These are phyloP conservation scores for Suricata suricatta DNA, from an alignment of 2,113 vertebrate genomes.

Conservation along the genomic window DNA sequence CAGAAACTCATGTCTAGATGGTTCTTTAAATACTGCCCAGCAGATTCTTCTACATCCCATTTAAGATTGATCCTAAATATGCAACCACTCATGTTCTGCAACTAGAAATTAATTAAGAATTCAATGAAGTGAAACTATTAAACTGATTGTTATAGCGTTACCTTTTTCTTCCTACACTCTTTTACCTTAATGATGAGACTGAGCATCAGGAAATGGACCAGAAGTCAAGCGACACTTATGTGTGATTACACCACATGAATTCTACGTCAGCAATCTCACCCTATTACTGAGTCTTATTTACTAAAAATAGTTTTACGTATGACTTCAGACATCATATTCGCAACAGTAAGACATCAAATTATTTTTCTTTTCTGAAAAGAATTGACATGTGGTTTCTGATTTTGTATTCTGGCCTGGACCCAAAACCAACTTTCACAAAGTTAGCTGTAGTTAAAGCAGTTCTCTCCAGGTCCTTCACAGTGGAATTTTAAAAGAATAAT, in stretches of 20 bases:
- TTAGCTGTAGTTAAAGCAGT: slow-evolving; percentile 8
- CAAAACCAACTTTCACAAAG: slow-evolving; percentile 15
- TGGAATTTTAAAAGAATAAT: neutral
- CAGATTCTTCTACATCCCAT: slow-evolving; percentile 55
- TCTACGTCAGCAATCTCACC: slow-evolving; percentile 70
- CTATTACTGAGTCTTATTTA: slow-evolving; percentile 71
- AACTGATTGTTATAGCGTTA: slow-evolving; percentile 67
- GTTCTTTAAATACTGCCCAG: slow-evolving; percentile 60
- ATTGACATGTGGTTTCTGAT: neutral
- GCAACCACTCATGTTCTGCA: slow-evolving; percentile 56
- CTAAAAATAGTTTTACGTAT: slow-evolving; percentile 70
- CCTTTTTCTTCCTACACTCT: slow-evolving; percentile 54
- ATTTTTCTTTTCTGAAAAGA: slow-evolving; percentile 47
- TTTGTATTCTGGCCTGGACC: neutral
- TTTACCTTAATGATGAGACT: slow-evolving; percentile 71
- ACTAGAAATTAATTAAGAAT: slow-evolving; percentile 78
- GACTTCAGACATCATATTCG: slow-evolving; percentile 64
- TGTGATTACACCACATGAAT: slow-evolving; percentile 75
- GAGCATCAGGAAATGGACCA: slow-evolving; percentile 63
- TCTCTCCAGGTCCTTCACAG: neutral
- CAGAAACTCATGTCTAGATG: slow-evolving; percentile 73
- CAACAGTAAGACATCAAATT: slow-evolving; percentile 39
- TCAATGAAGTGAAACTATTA: slow-evolving; percentile 77
- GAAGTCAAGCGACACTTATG: slow-evolving; percentile 73
- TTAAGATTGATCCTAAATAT: slow-evolving; percentile 72